Evolutionary conservation across 2,113 vertebrate genomes (phyloP).

Genomic region (Micronisus gabar): DNA sequence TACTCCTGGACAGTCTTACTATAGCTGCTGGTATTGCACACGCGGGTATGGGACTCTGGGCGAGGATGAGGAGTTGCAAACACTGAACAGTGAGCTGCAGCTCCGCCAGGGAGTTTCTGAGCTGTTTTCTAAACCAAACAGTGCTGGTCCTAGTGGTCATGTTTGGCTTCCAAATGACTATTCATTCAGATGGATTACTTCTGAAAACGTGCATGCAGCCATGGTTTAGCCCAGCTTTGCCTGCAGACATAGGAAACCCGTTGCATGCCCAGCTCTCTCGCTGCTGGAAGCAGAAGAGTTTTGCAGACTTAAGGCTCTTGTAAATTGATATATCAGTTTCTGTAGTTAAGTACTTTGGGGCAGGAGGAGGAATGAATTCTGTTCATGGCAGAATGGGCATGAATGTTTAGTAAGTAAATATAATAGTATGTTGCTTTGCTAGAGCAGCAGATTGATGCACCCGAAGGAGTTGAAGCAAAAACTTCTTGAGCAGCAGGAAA

Average conservation of each 20-base stretch:
- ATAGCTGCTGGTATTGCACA: neutral
- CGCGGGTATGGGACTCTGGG: neutral
- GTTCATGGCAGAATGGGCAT: neutral
- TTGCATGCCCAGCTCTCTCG: neutral
- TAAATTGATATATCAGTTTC: neutral
- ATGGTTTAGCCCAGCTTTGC: neutral
- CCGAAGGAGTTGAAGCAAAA: neutral
- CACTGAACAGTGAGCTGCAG: neutral
- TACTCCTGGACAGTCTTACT: neutral
- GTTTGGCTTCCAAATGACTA: neutral
- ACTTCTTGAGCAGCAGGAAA: neutral
- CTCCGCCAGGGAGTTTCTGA: neutral
- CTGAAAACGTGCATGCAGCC: neutral
- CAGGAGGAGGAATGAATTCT: neutral
- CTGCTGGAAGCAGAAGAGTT: neutral
- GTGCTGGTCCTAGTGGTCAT: neutral
- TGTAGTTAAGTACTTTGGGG: neutral
- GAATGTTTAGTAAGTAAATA: neutral
- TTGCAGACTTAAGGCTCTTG: neutral
- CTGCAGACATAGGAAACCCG: neutral
- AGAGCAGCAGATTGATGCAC: neutral
- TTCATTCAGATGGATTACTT: neutral
- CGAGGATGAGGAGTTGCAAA: neutral
- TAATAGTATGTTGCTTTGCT: neutral
- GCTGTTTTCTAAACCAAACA: neutral